Percentiles rank a stretch among this genome's conserved stretches.
Evolutionary conservation across 2,113 vertebrate species (phyloP).

Genomic region (rabbit (Oryctolagus cuniculus)): DNA sequence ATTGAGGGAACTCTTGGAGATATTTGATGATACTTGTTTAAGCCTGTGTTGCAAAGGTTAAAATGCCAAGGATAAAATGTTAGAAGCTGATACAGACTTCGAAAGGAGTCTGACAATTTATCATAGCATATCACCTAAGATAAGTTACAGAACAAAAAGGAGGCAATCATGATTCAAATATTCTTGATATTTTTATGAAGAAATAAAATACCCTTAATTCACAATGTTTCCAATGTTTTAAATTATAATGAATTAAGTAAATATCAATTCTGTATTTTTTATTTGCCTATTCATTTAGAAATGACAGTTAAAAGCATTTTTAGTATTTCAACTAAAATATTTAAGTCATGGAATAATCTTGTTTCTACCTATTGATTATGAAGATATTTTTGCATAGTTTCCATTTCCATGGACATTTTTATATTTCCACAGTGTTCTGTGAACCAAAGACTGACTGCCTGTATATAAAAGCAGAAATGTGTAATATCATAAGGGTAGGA

Average conservation of each 20-base stretch:
- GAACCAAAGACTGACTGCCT: neutral
- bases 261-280: neutral
- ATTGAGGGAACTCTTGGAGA: neutral
- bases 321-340: slow-evolving; percentile 1
- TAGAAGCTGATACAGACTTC: neutral
- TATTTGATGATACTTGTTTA: neutral
- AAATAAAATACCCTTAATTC: slow-evolving; percentile 32
- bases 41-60: neutral
- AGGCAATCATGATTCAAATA: neutral
- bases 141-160: neutral
- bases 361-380: neutral
- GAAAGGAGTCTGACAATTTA: neutral
- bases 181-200: neutral
- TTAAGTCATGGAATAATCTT: neutral
- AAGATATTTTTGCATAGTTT: neutral
- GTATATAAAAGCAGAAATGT: neutral
- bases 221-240: slow-evolving; percentile 1
- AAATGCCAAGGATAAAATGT: slow-evolving; percentile 6
- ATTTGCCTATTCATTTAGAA: neutral
- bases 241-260: neutral
- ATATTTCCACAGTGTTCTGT: neutral
- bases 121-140: neutral
- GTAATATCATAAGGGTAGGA: neutral
- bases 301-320: neutral
- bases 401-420: neutral